phyloP scores from a whole-genome alignment of 1,140 invertebrate species.

The Anoplophora glabripennis region DNA sequence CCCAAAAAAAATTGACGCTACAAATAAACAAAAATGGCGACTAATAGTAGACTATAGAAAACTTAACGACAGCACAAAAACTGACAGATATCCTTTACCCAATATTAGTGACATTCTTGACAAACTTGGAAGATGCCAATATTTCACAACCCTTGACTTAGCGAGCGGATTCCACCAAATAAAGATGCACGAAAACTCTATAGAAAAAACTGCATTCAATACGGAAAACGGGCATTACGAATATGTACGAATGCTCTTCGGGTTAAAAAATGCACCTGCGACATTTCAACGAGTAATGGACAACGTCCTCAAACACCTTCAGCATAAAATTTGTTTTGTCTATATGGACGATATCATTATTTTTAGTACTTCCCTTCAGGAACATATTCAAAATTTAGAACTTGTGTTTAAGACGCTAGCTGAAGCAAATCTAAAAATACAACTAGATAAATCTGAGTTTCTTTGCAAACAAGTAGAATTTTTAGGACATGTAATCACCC shows the following conservation, averaged over 20 bases:
- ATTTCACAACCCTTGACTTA: no score
- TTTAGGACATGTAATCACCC: conserved; percentile 42
- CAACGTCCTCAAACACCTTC: conserved; percentile 28
- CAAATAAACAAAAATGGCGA: no score
- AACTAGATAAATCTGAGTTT: conserved; percentile 39
- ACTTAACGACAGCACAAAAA: no score
- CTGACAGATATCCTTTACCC: no score
- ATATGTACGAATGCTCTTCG: conserved; percentile 48
- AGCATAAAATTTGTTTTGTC: conserved; percentile 37
- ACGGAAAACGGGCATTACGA: conserved; percentile 35
- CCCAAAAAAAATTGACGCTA: no score
- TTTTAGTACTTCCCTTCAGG: conserved; percentile 23
- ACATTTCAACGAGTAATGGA: conserved; percentile 46
- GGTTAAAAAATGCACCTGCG: conserved; percentile 46
- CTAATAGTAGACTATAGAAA: no score
- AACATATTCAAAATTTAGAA: conserved; percentile 31
- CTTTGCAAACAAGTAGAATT: conserved; percentile 41
- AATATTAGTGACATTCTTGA: no score
- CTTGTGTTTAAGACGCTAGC: conserved; percentile 26
- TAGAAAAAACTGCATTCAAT: no score
- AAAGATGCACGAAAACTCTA: no score
- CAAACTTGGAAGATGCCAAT: no score
- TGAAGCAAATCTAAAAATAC: conserved; percentile 20
- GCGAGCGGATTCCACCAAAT: no score
- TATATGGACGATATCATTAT: conserved; percentile 47